Base-by-base conservation (phyloP, 1,140 invertebrate species). In the Propsilocerus akamusi region DNA sequence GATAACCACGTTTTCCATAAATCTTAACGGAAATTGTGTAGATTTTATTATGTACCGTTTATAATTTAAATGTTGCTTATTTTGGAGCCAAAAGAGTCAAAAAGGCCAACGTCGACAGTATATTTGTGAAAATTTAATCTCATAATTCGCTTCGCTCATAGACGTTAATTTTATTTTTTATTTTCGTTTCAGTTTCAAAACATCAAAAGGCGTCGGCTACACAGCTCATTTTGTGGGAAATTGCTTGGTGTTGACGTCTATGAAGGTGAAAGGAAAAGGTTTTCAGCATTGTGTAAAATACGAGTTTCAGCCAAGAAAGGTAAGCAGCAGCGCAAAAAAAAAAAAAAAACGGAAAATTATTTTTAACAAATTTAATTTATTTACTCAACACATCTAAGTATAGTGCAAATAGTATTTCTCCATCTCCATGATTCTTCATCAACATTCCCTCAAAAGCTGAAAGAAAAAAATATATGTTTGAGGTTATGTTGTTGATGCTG, bases 231-330 rank as follows among this genome's bases (percentile, higher is more conserved):
- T 99, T 71, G 91, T 99, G 55, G 96, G 96, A 53, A 97, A 95
- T 72, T 97, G 95, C 69, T 76, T 99, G 30, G 95, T 99, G 52
- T 78, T 99, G 53, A 97, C 94, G 22, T 95, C 92, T 0, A 97
- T 97, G 89, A 98, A 98, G 75, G 81, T 97, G 46, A 95, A 97
- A 65, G 96, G 95, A 54, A 99, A 99, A 72, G 95, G 94, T 53
- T 96, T 97, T 74, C 95, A 98, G 66, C 93, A 97, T 69, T 99
- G 96, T 77, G 92, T 99, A 69, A 97, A 97, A 75, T 96, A 96
- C 65, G 95, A 99, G 71, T 97, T 99, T 70, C 89, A 93, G 63
- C 94, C 96, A 28, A 80, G 94, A 70, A 93, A 95, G 81, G 88
- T 87, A 70, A 63, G 54, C 58, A n/a, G n/a, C n/a, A n/a, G n/a